phyloP scores from a whole-genome alignment of 1,140 invertebrate species.

The Drosophila kurseongensis region DNA sequence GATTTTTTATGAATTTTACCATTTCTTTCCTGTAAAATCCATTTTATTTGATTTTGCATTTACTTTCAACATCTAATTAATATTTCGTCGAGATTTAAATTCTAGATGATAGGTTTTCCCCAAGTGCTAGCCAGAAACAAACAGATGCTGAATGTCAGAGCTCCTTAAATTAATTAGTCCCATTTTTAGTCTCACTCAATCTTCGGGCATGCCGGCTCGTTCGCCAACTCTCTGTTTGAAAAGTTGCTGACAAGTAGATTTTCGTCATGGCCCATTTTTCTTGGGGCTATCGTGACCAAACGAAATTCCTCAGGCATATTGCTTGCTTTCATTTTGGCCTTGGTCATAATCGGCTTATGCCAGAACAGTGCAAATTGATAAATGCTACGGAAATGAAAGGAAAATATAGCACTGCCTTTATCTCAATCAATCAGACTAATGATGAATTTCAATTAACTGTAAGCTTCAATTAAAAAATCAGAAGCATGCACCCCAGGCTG shows the following conservation, averaged over 20 bases:
- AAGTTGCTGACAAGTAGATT: slow-evolving; percentile 80
- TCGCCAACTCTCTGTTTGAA: slow-evolving; percentile 37
- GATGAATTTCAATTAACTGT: slow-evolving; percentile 60
- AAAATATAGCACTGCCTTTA: slow-evolving; percentile 7
- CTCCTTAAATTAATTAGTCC: slow-evolving; percentile 77
- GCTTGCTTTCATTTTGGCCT: slow-evolving; percentile 23
- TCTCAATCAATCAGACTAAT: slow-evolving; percentile 64
- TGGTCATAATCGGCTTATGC: slow-evolving; percentile 73
- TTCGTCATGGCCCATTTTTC: slow-evolving; percentile 73
- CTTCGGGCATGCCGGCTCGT: slow-evolving; percentile 2
- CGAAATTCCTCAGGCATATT: slow-evolving; percentile 39
- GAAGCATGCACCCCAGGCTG: slow-evolving; percentile 8
- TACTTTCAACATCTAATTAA: neutral
- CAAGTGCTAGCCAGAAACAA: slow-evolving; percentile 5
- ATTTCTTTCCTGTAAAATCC: too few relatives aligned
- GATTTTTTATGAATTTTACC: too few relatives aligned
- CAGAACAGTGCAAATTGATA: slow-evolving; percentile 58
- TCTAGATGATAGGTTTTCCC: slow-evolving; percentile 11
- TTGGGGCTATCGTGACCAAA: slow-evolving; percentile 18
- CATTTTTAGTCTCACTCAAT: slow-evolving; percentile 46
- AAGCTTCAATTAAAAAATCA: slow-evolving; percentile 44
- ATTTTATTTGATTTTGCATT: neutral
- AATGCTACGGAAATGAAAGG: slow-evolving; percentile 42
- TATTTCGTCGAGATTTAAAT: neutral
- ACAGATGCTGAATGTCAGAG: slow-evolving; percentile 64